phyloP scores from a whole-genome alignment of 2,888 invertebrate genomes.

The Macaria liturata region DNA sequence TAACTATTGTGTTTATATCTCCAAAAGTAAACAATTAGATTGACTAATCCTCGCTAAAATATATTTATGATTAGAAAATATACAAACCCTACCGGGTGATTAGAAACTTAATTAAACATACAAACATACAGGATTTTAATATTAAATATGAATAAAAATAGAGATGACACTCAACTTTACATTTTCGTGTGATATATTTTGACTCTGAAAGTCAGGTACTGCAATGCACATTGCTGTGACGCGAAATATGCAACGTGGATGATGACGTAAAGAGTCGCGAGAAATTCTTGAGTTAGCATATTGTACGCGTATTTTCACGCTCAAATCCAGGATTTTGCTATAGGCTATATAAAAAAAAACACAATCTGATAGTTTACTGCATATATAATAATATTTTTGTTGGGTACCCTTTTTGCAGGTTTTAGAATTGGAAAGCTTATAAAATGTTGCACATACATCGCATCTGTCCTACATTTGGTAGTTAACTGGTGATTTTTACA shows the following conservation, averaged over 20 bases:
- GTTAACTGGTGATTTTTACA: constrained; percentile 25
- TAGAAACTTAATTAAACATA: background rate
- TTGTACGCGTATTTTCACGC: constrained; percentile 22
- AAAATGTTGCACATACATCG: constrained; percentile 2
- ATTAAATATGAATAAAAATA: background rate
- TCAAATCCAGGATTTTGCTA: background rate
- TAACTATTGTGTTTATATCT: no score
- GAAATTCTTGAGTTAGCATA: constrained; percentile 38
- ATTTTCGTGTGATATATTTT: background rate
- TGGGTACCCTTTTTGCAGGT: no score
- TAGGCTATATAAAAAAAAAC: no score
- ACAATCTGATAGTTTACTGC: no score
- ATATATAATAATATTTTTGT: no score
- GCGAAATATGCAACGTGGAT: constrained; percentile 63
- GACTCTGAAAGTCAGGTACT: constrained; percentile 15
- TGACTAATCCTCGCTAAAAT: no score
- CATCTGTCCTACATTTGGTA: background rate
- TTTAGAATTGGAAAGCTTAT: background rate
- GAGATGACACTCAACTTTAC: background rate
- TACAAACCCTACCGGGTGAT: background rate
- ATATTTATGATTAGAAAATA: no score
- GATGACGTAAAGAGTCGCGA: constrained; percentile 46
- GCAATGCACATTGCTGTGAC: constrained; percentile 27
- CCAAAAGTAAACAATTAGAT: no score
- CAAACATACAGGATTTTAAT: background rate